phyloP scores from a whole-genome alignment of 37 sponge, comb jelly and placozoan genomes.

The Dysidea cf. avara region DNA sequence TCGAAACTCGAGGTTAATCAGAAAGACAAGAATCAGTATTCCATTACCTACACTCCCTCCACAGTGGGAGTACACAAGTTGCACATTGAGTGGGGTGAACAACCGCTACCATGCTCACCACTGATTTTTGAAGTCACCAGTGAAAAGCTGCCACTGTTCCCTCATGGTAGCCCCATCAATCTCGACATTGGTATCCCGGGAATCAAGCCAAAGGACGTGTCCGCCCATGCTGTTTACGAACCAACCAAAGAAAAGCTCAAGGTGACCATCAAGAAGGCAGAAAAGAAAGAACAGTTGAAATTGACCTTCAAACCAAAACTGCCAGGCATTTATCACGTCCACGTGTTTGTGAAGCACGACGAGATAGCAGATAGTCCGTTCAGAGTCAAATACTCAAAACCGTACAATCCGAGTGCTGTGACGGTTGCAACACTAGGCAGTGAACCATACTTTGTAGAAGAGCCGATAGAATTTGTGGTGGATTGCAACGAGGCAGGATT shows the following conservation, averaged over 20 bases:
- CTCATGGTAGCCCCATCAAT: slow-evolving; percentile 37
- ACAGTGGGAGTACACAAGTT: slow-evolving; percentile 54
- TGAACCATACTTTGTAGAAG: slow-evolving; percentile 15
- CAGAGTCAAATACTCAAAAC: slow-evolving; percentile 11
- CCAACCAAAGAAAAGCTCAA: slow-evolving; percentile 37
- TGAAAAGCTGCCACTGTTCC: slow-evolving; percentile 38
- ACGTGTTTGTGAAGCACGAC: slow-evolving; percentile 25
- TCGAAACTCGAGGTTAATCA: slow-evolving; percentile 44
- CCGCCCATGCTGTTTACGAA: slow-evolving; percentile 50
- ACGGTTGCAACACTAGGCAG: slow-evolving; percentile 9
- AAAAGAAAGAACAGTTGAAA: slow-evolving; percentile 35
- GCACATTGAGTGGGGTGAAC: slow-evolving; percentile 43
- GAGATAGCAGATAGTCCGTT: slow-evolving; percentile 54
- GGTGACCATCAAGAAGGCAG: slow-evolving; percentile 57
- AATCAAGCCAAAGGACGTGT: slow-evolving; percentile 47
- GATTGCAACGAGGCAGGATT: slow-evolving; percentile 50
- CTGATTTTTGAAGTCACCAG: slow-evolving; percentile 54
- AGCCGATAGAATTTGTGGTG: slow-evolving; percentile 38
- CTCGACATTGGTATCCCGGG: slow-evolving; percentile 40
- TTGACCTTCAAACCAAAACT: slow-evolving; percentile 50
- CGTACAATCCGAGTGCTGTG: slow-evolving; percentile 36
- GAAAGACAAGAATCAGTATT: slow-evolving; percentile 27
- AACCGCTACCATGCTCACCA: slow-evolving; percentile 55
- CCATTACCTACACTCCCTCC: slow-evolving; percentile 62
- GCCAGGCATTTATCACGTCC: slow-evolving; percentile 57